A percentile compares a stretch with the other conserved stretches of the same genome.
Evolutionary conservation across 2,888 invertebrate species (phyloP).

Genomic region (Anoplius nigerrimus): DNA sequence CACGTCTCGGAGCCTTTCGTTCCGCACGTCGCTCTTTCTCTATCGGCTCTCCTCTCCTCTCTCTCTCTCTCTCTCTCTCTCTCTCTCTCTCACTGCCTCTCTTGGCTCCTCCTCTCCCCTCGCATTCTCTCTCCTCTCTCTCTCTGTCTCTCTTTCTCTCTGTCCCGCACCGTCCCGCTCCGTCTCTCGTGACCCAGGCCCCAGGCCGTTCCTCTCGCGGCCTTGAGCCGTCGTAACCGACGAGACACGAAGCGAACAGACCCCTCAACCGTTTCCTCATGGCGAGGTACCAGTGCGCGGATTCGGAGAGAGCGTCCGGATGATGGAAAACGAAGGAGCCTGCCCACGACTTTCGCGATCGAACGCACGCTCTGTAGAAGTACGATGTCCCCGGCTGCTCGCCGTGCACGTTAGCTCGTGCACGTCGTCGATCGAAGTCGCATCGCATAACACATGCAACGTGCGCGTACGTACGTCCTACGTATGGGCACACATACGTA

Average conservation of each 20-base stretch:
- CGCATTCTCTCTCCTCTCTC: conserved; percentile 12
- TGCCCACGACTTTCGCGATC: conserved; percentile 8
- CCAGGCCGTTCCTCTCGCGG: conserved; percentile 70
- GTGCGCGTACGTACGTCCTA: conserved; percentile 1
- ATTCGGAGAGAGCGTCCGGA: conserved; percentile 1
- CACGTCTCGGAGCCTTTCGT: not conserved
- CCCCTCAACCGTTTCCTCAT: conserved; percentile 35
- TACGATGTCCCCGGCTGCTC: conserved; percentile 18
- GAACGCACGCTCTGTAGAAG: conserved; percentile 11
- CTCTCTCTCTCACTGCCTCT: conserved; percentile 11
- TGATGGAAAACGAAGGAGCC: not conserved
- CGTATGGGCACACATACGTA: conserved; percentile 1
- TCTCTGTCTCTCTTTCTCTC: conserved; percentile 7
- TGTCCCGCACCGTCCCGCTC: conserved; percentile 30
- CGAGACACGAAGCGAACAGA: conserved; percentile 44
- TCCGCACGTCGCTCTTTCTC: conserved; percentile 1
- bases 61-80: conserved; percentile 11
- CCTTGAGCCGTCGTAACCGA: conserved; percentile 61
- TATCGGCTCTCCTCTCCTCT: not conserved
- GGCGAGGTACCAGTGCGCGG: conserved; percentile 25
- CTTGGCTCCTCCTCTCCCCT: conserved; percentile 7
- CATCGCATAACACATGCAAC: conserved; percentile 10
- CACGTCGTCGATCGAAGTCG: conserved; percentile 44
- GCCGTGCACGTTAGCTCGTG: conserved; percentile 19
- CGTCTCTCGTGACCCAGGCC: conserved; percentile 58